phyloP scores from a whole-genome alignment of 2,797 vertebrate species.

The Danio tinwini region DNA sequence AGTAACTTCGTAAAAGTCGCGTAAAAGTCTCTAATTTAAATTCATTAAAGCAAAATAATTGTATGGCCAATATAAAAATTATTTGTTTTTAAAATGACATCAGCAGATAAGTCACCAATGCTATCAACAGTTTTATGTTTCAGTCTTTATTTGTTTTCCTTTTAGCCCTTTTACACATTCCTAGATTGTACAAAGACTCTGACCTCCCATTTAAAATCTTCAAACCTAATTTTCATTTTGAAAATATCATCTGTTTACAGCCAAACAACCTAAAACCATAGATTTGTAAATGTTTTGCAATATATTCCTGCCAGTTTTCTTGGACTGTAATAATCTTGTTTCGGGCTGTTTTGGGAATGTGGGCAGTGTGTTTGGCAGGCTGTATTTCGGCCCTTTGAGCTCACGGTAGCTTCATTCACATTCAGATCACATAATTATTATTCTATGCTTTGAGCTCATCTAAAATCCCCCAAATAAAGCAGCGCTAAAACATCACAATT shows the following conservation, averaged over 20 bases:
- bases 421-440: conserved; percentile 43
- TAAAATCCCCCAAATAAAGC: conserved; percentile 35
- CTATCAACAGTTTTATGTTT: not conserved
- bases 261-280: conserved; percentile 3
- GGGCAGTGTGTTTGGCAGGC: conserved; percentile 49
- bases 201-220: no score
- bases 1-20: no score
- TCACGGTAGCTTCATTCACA: conserved; percentile 52
- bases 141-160: not conserved
- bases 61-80: not conserved
- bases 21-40: no score
- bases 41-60: no score
- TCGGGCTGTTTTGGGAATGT: conserved; percentile 7
- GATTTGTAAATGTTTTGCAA: conserved; percentile 4
- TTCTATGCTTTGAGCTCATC: conserved; percentile 50
- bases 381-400: conserved; percentile 26
- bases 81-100: not conserved
- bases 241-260: not conserved
- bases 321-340: conserved; percentile 8
- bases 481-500: conserved; percentile 44
- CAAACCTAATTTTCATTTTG: not conserved
- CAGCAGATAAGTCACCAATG: not conserved
- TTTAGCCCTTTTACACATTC: not conserved
- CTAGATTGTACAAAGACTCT: not conserved
- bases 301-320: conserved; percentile 15